Percentiles rank a stretch among this genome's conserved stretches.
Evolutionary conservation across 2,113 vertebrate species (phyloP).

Genomic region (Microcebus ravelobensis): DNA sequence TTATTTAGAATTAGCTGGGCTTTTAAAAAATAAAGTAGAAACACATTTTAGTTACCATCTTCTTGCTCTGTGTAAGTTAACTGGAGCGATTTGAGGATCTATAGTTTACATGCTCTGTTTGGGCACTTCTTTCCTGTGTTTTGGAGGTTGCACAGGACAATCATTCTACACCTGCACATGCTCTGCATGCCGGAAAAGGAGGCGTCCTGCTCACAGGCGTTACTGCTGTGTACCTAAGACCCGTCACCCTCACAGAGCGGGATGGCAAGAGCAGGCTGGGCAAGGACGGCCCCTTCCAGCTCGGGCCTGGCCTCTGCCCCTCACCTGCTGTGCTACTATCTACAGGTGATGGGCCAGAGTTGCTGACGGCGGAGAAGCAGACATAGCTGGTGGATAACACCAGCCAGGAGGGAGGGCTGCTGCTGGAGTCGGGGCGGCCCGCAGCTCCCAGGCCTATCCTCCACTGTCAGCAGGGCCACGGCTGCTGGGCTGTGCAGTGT

Average conservation of each 20-base stretch:
- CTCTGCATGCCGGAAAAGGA: background rate
- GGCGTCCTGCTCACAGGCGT: accelerated
- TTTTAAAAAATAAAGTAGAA: background rate
- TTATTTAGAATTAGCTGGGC: background rate
- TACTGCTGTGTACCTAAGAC: background rate
- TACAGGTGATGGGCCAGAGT: background rate
- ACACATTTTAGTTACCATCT: accelerated
- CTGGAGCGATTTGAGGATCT: accelerated
- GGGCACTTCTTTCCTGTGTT: background rate
- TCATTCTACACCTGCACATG: accelerated
- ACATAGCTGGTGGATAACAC: too few species aligned
- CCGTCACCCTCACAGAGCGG: background rate
- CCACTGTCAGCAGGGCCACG: accelerated
- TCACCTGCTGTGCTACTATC: too few species aligned
- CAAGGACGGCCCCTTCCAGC: background rate
- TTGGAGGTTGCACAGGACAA: background rate
- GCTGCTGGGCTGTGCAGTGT: background rate
- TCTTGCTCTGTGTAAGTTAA: accelerated
- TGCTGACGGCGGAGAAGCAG: background rate
- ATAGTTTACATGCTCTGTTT: accelerated
- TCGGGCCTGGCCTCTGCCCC: background rate
- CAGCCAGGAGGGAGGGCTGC: too few species aligned
- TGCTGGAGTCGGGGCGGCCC: too few species aligned
- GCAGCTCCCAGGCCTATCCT: background rate
- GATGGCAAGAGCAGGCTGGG: background rate